Conservation (phyloP, 1,140 invertebrate species). For the Penaeus indicus region DNA sequence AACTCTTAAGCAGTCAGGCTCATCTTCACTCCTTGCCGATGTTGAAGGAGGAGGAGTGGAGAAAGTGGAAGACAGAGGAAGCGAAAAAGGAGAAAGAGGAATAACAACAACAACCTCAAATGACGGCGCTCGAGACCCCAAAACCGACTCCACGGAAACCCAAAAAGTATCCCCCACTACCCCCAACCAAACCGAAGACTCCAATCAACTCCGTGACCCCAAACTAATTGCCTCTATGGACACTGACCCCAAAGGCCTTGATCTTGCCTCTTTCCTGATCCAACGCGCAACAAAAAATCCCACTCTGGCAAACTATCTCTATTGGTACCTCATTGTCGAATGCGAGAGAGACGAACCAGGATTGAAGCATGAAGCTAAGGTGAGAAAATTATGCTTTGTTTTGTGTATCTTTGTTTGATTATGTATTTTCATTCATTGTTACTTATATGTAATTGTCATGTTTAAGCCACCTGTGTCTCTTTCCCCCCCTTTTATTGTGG, state of each 20-base stretch:
- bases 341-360: conserved; percentile 59
- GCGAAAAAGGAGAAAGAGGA: too few relatives aligned
- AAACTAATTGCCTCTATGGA: neutral
- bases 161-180: neutral
- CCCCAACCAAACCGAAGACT: neutral
- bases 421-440: neutral
- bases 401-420: neutral
- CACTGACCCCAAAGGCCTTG: conserved; percentile 69
- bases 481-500: too few relatives aligned
- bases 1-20: neutral
- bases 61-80: too few relatives aligned
- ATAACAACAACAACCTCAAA: too few relatives aligned
- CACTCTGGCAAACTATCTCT: conserved; percentile 94
- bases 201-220: neutral
- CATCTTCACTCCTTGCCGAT: too few relatives aligned
- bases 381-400: conserved; percentile 20
- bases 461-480: too few relatives aligned
- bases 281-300: conserved; percentile 89
- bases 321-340: conserved; percentile 79
- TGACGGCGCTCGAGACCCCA: neutral
- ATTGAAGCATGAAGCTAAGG: conserved; percentile 59
- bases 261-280: conserved; percentile 93
- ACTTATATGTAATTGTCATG: neutral
- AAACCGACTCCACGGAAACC: conserved; percentile 34
- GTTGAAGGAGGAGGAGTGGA: too few relatives aligned